phyloP scores from a whole-genome alignment of 2,888 invertebrate species.

The Heliconius sara region DNA sequence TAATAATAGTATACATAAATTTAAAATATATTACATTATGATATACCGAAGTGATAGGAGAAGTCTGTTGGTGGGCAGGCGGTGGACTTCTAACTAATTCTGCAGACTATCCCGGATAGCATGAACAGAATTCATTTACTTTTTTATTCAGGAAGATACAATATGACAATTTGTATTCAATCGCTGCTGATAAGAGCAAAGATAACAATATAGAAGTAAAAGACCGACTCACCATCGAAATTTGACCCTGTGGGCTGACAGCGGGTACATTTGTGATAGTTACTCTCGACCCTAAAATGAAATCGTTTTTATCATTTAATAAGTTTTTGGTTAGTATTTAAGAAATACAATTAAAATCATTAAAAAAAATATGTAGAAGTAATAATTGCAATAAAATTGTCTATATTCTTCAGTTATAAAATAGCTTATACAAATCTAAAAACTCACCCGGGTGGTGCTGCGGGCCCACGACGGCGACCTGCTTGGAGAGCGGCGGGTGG shows the following conservation, averaged over 20 bases:
- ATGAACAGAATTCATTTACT: slow-evolving; percentile 59
- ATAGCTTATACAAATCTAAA: too few relatives aligned
- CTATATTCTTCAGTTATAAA: too few relatives aligned
- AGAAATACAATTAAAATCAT: background rate
- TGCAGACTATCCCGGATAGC: slow-evolving; percentile 84
- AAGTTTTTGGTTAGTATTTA: background rate
- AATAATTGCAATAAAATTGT: too few relatives aligned
- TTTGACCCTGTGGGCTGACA: slow-evolving; percentile 85
- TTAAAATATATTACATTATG: slow-evolving; percentile 62
- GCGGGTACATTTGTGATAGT: slow-evolving; percentile 83
- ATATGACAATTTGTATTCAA: slow-evolving; percentile 8
- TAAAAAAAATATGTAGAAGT: background rate
- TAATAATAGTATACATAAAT: slow-evolving; percentile 29
- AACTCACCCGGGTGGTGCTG: slow-evolving; percentile 52
- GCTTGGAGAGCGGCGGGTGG: slow-evolving; percentile 62
- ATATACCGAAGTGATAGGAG: slow-evolving; percentile 88
- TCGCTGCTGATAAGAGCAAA: background rate
- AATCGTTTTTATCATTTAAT: slow-evolving; percentile 46
- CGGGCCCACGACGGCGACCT: slow-evolving; percentile 60
- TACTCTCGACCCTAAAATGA: slow-evolving; percentile 78
- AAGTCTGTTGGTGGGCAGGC: slow-evolving; percentile 92
- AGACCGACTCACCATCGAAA: slow-evolving; percentile 86
- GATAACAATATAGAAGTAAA: slow-evolving; percentile 4
- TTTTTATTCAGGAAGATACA: slow-evolving; percentile 26
- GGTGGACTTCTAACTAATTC: slow-evolving; percentile 90